phyloP scores from a whole-genome alignment of 2,888 invertebrate species.

The Flabesymbios commensalis region DNA sequence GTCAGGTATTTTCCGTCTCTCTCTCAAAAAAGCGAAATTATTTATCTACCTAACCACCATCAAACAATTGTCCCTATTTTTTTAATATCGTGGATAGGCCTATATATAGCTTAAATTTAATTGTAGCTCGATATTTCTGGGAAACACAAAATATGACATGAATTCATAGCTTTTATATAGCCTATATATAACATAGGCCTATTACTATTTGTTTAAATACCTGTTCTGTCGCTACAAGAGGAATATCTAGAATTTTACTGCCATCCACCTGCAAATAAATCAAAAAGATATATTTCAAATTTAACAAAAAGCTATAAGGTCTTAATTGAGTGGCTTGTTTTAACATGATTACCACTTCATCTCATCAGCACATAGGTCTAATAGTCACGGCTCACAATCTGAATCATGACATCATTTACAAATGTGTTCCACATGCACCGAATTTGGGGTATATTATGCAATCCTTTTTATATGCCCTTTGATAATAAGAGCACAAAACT shows the following conservation, averaged over 20 bases:
- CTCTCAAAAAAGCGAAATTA: no score
- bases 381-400: no score
- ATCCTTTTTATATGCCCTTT: no score
- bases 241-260: constrained; percentile 65
- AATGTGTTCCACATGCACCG: no score
- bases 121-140: not conserved
- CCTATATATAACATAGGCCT: not conserved
- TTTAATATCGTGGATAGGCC: no score
- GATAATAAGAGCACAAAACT: no score
- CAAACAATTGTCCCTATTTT: no score
- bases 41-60: no score
- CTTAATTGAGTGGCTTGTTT: not conserved
- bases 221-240: constrained; percentile 69
- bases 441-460: no score
- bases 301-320: not conserved
- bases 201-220: constrained; percentile 27
- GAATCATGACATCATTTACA: no score
- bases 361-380: not conserved
- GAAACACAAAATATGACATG: not conserved
- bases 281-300: not conserved
- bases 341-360: not conserved
- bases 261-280: constrained; percentile 50
- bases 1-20: no score
- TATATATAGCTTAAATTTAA: not conserved
- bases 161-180: not conserved